Evolutionary conservation across 2,797 vertebrate species (phyloP), one percentile per base, ranked within the genome.

Genomic region (Adelosebastes latens): DNA sequence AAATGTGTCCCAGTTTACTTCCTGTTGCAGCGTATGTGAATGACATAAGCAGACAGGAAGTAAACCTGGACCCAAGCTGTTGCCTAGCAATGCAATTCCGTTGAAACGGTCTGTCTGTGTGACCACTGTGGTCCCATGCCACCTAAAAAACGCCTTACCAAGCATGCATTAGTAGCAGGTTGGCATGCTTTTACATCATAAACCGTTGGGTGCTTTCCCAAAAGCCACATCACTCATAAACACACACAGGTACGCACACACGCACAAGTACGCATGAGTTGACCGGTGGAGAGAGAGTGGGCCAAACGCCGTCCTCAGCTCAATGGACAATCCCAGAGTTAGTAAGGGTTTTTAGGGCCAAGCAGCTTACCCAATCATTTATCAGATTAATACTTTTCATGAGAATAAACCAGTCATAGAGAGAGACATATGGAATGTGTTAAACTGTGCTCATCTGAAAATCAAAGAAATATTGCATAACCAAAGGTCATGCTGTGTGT

Each of bases 361-460:
- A 95, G 94, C 93, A 79, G 91, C 91, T 95, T 94, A 95, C 82
- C 89, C 89, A 89, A 91, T 95, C 89, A 95, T 92, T 94, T 94
- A 94, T 94, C 92, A 95, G 93, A 95, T 94, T 95, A 94, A 91
- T 94, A 89, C 87, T 93, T 93, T 94, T 93, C 75, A 93, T 85
- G 92, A 93, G 92, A 94, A 91, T 92, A 88, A 95, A 94, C 76
- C 90, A 90, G 85, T 94, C 90, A 95, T 86, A 93, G 88, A 87
- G 77, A 89, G 83, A 86, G 79, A 87, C 89, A 92, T 93, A 92
- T 88, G 91, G 85, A 91, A 93, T 60, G 84, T 92, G 93, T 93
- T 91, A 86, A 92, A 91, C 85, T 89, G 90, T 70, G 76, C 85
- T 82, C 72, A 73, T 89, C 79, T 77, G 79, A 88, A 90, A 89